Evolutionary conservation across 1,140 invertebrate genomes (phyloP), one percentile per base, ranked within the genome.

Genomic region (Frieseomelitta varia): DNA sequence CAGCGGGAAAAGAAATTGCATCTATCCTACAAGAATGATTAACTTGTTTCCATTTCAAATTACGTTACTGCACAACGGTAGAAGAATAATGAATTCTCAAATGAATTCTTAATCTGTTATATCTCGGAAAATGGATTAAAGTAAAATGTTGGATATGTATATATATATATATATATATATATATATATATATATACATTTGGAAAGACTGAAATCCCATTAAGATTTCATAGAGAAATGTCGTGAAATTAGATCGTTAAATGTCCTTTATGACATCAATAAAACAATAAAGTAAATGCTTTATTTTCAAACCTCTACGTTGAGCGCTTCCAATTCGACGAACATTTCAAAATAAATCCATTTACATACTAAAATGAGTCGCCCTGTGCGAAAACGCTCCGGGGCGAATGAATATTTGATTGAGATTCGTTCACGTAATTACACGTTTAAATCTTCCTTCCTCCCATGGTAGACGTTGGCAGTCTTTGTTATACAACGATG

Each of bases 371-470:
- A 63, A 61, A 47, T 47, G 14, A 56, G 34, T 63, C 24, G 27
- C 4, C 15, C 56, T 47, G 24, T 55, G n/a, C 53, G 47, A 17
- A 55, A 73, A 73, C 71, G 27, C 10, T 19, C 34, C 15, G 39
- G 47, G 8, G 15, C 24, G 11, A 15, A 4, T 14, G 67, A 47
- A 67, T 67, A 78, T 30, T 67, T 78, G 68, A n/a, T 56, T 6
- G 6, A 68, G 63, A 74, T 82, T 27, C 56, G 30, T 17, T 53
- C 30, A 10, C 15, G 61, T 82, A 82, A 82, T 82, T 76, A 67
- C 53, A 39, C 63, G 51, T 82, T 63, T 76, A 76, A 76, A 82
- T 82, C 63, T 76, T 76, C 15, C 63, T 53, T 4, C 14, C 2
- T 53, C 15, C 19, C 39, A 19, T 1, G 14, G 39, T 61, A 30